These are phyloP conservation scores for Linepithema humile DNA, from an alignment of 1,140 invertebrate species.

Conservation along the genomic window DNA sequence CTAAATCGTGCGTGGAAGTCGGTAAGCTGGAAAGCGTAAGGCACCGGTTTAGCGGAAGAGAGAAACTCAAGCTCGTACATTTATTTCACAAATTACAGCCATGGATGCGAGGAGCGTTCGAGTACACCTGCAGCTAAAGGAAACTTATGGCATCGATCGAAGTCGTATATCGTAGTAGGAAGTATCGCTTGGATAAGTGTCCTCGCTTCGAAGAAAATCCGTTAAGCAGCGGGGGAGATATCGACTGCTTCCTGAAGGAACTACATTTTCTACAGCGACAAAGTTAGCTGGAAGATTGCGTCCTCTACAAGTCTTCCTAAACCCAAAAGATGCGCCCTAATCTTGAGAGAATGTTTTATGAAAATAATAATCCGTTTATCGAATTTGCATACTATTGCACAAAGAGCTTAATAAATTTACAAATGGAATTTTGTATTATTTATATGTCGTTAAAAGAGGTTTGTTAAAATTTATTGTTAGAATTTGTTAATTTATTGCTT, in stretches of 20 bases:
- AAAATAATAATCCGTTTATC: not conserved
- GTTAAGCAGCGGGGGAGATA: slow-evolving; percentile 47
- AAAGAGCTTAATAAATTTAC: not conserved
- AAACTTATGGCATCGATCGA: slow-evolving; percentile 64
- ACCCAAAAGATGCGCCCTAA: not conserved
- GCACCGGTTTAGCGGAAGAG: slow-evolving; percentile 5
- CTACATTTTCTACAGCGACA: slow-evolving; percentile 32
- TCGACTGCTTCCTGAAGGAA: slow-evolving; percentile 37
- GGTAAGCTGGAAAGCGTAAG: slow-evolving; percentile 48
- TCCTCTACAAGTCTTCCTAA: not conserved
- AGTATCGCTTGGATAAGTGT: slow-evolving; percentile 57
- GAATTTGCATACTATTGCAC: not conserved
- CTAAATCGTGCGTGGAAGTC: slow-evolving; percentile 40
- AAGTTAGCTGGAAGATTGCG: slow-evolving; percentile 37
- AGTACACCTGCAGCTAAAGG: slow-evolving; percentile 62
- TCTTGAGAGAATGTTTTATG: not conserved
- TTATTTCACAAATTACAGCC: slow-evolving; percentile 66
- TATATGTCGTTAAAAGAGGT: not conserved
- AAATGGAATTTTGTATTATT: not conserved
- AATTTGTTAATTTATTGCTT: no score
- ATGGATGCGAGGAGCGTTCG: slow-evolving; percentile 52
- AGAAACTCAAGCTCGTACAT: slow-evolving; percentile 63
- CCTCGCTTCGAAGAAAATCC: slow-evolving; percentile 65
- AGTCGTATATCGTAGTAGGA: slow-evolving; percentile 65
- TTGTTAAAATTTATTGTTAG: no score